These are phyloP conservation scores for Mixornis gularis DNA, from an alignment of 2,113 vertebrate species.

Conservation along the genomic window DNA sequence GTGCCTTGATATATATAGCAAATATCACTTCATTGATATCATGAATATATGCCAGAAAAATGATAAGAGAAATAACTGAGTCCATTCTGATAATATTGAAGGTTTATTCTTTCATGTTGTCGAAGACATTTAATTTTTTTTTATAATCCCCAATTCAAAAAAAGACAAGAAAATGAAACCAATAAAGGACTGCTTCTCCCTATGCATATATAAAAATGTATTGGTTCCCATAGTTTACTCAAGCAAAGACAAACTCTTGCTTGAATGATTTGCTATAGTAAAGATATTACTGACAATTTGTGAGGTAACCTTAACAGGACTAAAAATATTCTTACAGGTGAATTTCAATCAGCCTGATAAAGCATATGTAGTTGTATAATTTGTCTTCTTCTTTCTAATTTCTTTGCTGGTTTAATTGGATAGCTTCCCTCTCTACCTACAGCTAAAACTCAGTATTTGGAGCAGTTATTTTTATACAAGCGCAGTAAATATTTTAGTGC, in stretches of 20 bases:
- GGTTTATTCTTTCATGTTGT: background rate
- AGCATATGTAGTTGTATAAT: background rate
- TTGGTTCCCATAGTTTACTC: background rate
- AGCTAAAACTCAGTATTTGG: slow-evolving; percentile 31
- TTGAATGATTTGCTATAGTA: background rate
- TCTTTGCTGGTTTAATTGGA: background rate
- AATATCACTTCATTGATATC: background rate
- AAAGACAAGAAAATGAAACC: background rate
- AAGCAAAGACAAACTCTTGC: background rate
- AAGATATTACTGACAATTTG: background rate
- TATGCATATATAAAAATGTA: background rate
- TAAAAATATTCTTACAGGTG: background rate
- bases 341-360: background rate
- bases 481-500: slow-evolving; percentile 53
- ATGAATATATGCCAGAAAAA: background rate
- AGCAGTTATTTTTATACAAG: slow-evolving; percentile 53
- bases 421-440: background rate
- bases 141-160: background rate
- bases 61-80: background rate
- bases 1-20: background rate
- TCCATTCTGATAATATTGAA: background rate
- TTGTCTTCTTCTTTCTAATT: background rate
- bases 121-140: background rate
- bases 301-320: background rate
- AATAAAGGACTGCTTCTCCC: background rate